Conservation (phyloP, 2,888 invertebrate species). For the Copidosoma aretas region DNA sequence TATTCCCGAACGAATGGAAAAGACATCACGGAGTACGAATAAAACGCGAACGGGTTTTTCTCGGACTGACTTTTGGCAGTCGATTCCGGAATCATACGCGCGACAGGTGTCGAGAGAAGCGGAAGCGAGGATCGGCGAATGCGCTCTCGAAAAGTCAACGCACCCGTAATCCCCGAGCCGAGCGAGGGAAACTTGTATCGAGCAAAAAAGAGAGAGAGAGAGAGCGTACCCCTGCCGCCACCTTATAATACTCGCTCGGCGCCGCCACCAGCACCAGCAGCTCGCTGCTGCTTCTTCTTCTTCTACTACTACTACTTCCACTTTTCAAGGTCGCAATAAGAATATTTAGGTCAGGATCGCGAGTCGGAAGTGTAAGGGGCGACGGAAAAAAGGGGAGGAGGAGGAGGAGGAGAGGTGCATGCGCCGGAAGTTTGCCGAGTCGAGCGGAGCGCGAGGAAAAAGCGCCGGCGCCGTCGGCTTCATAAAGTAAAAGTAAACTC, state of each 20-base stretch:
- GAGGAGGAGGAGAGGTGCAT: not conserved
- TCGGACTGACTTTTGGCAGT: too few relatives aligned
- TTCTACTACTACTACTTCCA: too few relatives aligned
- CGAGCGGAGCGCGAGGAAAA: slow-evolving; percentile 32
- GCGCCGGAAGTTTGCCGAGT: slow-evolving; percentile 32
- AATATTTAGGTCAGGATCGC: slow-evolving; percentile 43
- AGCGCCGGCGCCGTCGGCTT: slow-evolving; percentile 30
- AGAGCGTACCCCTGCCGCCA: not conserved
- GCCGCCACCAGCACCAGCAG: slow-evolving; percentile 6
- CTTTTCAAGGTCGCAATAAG: slow-evolving; percentile 41
- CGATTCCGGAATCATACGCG: too few relatives aligned
- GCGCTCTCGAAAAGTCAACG: slow-evolving; percentile 32
- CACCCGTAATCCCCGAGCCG: slow-evolving; percentile 35
- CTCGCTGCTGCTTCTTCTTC: not conserved
- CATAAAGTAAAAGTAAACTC: slow-evolving; percentile 43
- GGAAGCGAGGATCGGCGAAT: too few relatives aligned
- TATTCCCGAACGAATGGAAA: not conserved
- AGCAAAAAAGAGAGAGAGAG: not conserved
- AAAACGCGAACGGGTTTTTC: too few relatives aligned
- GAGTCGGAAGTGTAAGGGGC: slow-evolving; percentile 40
- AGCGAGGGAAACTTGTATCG: not conserved
- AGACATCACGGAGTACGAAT: too few relatives aligned
- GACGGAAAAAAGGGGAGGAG: not conserved
- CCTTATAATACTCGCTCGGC: too few relatives aligned
- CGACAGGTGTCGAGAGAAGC: too few relatives aligned